Conservation (phyloP, 2,797 vertebrate genomes). For the Pipistrellus pipistrellus region DNA sequence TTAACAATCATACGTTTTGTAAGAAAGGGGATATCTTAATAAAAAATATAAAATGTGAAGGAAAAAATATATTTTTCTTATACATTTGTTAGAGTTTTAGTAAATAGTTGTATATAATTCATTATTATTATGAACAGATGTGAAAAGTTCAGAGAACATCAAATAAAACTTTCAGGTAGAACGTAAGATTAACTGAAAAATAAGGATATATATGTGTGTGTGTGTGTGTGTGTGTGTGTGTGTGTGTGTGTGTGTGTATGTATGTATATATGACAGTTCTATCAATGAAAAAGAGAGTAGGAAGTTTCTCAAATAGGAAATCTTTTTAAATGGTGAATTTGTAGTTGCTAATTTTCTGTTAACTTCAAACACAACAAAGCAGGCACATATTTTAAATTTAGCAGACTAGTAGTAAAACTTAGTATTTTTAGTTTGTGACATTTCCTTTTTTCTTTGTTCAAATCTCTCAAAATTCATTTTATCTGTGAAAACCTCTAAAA, state of each 20-base stretch:
- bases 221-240: no score
- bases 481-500: not conserved
- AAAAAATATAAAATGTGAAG: not conserved
- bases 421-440: not conserved
- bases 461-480: not conserved
- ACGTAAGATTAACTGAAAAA: not conserved
- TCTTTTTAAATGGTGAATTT: not conserved
- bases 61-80: not conserved
- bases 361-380: not conserved
- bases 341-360: not conserved
- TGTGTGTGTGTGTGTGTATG: no score
- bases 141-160: not conserved
- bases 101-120: not conserved
- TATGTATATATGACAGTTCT: not conserved
- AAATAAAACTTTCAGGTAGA: not conserved
- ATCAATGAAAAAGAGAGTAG: not conserved
- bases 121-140: not conserved
- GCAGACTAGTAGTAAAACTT: not conserved
- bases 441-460: not conserved
- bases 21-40: not conserved
- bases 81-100: not conserved
- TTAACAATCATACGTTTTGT: not conserved
- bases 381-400: not conserved
- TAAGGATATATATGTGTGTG: not conserved
- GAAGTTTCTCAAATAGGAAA: conserved; percentile 16